Base-by-base conservation (phyloP, 2,113 vertebrate genomes). In the Upupa epops region DNA sequence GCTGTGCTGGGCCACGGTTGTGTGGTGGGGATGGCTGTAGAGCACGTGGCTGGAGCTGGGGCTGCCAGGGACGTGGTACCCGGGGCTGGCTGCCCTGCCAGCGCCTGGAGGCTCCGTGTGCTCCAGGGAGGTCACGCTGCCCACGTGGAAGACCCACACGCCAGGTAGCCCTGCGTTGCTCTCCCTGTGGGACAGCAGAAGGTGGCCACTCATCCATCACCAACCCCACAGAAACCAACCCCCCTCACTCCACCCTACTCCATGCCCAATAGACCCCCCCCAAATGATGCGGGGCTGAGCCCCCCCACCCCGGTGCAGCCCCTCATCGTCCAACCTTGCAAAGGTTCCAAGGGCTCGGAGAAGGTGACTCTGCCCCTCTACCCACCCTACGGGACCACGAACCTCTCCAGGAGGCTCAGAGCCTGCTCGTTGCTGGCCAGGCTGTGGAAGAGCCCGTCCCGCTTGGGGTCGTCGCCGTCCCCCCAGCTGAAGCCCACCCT, bases 401-500 rank as follows among this genome's bases (percentile, higher is more conserved):
- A 99, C 99, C 98, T 97, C 97, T 98, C 98, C 64, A 99, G 98
- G 66, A 94, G 97, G 95, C 98, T 98, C 92, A 99, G 96, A 22
- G 97, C 98, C 90, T 97, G 97, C 91, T 99, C 98, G 5, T 97
- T 97, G 85, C 88, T 98, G 71, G 99, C 98, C 48, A 99, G 74
- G 72, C 98, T 98, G 97, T 98, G 98, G 94, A 97, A 97, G 2
- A 97, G 98, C 34, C 98, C 98, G 2, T 99, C 98, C 68, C 97
- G 97, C 63, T 97, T 98, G 0, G 97, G 85, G 95, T 97, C 97
- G 0, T 97, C 90, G 0, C 98, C 49, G 22, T 99, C 98, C 34
- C 99, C 99, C 92, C 98, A 86, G 97, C 98, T 98, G 97, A 99
- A 99, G 85, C 99, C 99, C 63, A 98, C 98, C 45, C 99, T 96